Base-by-base conservation (phyloP, 2,113 vertebrate species). In the Lepidiolamprologus cunningtoni region DNA sequence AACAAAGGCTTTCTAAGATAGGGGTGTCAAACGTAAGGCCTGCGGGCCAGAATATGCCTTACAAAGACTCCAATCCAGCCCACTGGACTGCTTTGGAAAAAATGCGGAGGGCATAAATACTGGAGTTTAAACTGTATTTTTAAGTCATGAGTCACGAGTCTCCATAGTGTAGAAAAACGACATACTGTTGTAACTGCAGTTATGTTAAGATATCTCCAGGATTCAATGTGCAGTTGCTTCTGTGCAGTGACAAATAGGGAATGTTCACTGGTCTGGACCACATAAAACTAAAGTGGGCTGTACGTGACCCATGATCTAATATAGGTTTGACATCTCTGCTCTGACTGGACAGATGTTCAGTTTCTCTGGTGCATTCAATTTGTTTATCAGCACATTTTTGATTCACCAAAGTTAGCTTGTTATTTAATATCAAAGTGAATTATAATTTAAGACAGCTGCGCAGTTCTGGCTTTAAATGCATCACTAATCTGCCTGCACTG, bases 51-150 rank as follows among this genome's bases (percentile, higher is more conserved):
- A 63, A 63, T 35, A 11, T 63, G 31, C 4, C 17, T 63, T 35
- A 63, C 9, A 63, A 63, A 63, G 31, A 63, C 58, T 66, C 31
- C 17, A 35, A 1, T 35, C 61, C 61, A n/a, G 31, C 61, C 61
- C 61, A 35, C 31, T 35, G 61, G 31, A 66, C 9, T 35, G 61
- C 31, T 66, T 66, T 66, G 61, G 9, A 63, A 63, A 63, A 63
- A 63, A 63, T 35, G 2, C 0, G 0, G 17, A 63, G 61, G 61
- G 61, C 17, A n/a, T 66, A 66, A 66, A n/a, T 35, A 0, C 58
- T 63, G 17, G 17, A 35, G 31, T 35, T 63, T 35, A 63, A 63
- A 63, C 31, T 35, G 58, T 63, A 35, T 63, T 35, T 63, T 63
- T 63, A 35, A 35, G 58, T 58, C 23, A 14, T 28, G 23, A 58